Base-by-base conservation (phyloP, 2,888 invertebrate species). In the Incurvaria masculella region DNA sequence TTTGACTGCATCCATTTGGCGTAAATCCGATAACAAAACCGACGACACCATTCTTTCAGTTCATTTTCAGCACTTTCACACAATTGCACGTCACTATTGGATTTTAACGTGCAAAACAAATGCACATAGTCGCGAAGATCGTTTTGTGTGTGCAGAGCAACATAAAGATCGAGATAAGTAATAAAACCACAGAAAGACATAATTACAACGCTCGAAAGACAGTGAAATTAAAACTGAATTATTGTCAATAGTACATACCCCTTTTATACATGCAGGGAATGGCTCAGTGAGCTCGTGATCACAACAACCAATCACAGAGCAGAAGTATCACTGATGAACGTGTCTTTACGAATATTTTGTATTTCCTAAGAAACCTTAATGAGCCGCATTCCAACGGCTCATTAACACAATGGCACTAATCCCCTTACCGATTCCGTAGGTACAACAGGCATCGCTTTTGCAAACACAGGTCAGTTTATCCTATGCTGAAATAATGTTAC, bases 1-100 rank as follows among this genome's bases (percentile, higher is more conserved):
- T 21, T 21, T 14, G 21, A 42, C 21, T 42, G 17, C 14, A 21
- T 42, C 42, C 42, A 42, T 42, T 42, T 42, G 11, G 42, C 42
- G 21, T 42, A 42, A 19, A 42, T 4, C 16, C 21, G 42, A n/a
- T 42, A 42, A 21, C 21, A 42, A 42, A 42, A 42, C 21, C 42
- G 19, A 42, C 18, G 42, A 42, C 42, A 42, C 42, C 42, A 42
- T 20, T 19, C 42, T 18, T 42, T 42, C 21, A 42, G 21, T 21
- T 14, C 21, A 5, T 19, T 21, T 42, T 42, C 20, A 21, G 42
- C 16, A 21, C 21, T 42, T 14, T 42, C 42, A 42, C 42, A 42
- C 14, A 42, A 21, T 21, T 42, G 42, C 6, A 42, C 42, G 21
- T 21, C 6, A 42, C 42, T 42, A 21, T 21, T 42, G 14, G 20